Evolutionary conservation across 2,888 invertebrate species (phyloP), one percentile per base, ranked within the genome.

Genomic region (Dichetophora obliterata): DNA sequence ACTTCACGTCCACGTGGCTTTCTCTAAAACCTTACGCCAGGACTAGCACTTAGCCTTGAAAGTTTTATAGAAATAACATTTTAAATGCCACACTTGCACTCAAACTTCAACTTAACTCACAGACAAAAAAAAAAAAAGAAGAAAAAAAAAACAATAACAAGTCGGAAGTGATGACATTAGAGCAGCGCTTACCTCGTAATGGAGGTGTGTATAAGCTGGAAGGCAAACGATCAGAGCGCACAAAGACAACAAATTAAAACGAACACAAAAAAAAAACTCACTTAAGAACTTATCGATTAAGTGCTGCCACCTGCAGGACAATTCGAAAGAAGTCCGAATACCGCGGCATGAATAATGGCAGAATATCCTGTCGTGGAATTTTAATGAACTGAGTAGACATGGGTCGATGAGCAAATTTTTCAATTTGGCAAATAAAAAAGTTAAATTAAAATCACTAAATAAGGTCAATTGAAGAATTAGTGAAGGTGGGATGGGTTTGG

Each of bases 161-260:
- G 14, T 43, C 43, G 43, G 43, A 43, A 43, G 43, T 14, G 43
- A 11, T 43, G 43, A 43, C 43, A 43, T 43, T 43, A 43, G 43
- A 43, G 43, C 14, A 43, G 43, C 11, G 43, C 43, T 43, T 43
- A 43, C 43, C 11, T 11, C 11, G 3, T 16, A 63, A 34, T 34
- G n/a, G 63, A 0, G n/a, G 34, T 63, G n/a, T n/a, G 34, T 14
- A 34, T 27, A 14, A 24, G 27, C 34, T 31, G 43, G 43, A 2
- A 16, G 31, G 16, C 34, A 34, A 31, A 34, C 63, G 5, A 34
- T 0, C 6, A 27, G 6, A 34, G 16, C 16, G 34, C 63, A 34
- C 43, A 66, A 66, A 43, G 43, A 66, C 19, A 66, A n/a, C 8
- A 5, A 66, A 66, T 66, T 66, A 66, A 66, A 66, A 22, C 31